A percentile compares a stretch with the other conserved stretches of the same genome.
Evolutionary conservation across 1,140 invertebrate genomes (phyloP).

Genomic region (Adoxophyes honmai): DNA sequence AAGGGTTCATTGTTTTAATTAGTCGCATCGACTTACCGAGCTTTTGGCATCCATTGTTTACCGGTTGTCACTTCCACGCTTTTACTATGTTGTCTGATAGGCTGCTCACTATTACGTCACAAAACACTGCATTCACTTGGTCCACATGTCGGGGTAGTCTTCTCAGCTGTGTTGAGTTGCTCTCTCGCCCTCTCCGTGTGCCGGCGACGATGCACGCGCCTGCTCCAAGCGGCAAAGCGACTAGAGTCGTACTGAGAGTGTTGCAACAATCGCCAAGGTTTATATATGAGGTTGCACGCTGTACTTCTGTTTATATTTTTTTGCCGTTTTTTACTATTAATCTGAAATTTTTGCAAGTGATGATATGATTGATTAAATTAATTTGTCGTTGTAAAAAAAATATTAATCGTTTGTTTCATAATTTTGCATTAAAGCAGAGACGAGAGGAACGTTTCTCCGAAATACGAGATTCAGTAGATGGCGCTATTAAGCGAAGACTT

Average conservation of each 20-base stretch:
- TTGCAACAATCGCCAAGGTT: conserved; percentile 68
- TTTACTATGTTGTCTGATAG: conserved; percentile 32
- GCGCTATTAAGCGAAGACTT: too few relatives aligned
- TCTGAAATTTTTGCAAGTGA: not conserved
- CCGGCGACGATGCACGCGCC: conserved; percentile 58
- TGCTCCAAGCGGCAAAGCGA: conserved; percentile 76
- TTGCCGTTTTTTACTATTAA: conserved; percentile 19
- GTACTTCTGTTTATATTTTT: conserved; percentile 27
- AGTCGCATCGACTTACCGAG: conserved; percentile 50
- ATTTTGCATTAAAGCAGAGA: too few relatives aligned
- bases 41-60: conserved; percentile 65
- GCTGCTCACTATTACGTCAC: conserved; percentile 63
- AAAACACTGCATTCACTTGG: conserved; percentile 67
- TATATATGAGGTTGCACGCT: conserved; percentile 68
- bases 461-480: too few relatives aligned
- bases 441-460: too few relatives aligned
- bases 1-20: conserved; percentile 5
- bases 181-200: conserved; percentile 77
- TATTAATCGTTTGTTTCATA: too few relatives aligned
- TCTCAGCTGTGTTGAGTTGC: conserved; percentile 41
- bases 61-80: conserved; percentile 38
- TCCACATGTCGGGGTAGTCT: conserved; percentile 54
- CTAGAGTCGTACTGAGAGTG: conserved; percentile 77
- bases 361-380: not conserved
- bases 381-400: not conserved